phyloP scores from a whole-genome alignment of 2,113 vertebrate genomes.

The Gorsachius goisagi region DNA sequence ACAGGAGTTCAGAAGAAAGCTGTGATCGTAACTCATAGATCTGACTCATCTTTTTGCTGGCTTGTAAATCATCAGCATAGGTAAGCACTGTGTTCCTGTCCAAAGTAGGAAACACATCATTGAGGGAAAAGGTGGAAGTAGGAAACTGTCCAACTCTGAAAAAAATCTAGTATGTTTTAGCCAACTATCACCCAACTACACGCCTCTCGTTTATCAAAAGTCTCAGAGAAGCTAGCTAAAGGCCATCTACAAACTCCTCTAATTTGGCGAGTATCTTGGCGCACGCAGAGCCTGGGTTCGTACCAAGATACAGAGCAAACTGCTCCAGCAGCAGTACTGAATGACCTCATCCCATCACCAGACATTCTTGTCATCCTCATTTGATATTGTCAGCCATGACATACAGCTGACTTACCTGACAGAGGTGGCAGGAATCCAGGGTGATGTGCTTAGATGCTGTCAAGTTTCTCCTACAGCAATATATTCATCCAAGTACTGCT shows the following conservation, averaged over 20 bases:
- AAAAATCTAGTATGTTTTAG: not conserved
- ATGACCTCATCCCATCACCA: not conserved
- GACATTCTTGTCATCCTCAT: not conserved
- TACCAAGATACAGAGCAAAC: not conserved
- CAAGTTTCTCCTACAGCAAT: not conserved
- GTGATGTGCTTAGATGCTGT: not conserved
- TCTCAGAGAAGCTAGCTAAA: not conserved
- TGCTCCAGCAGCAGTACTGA: not conserved
- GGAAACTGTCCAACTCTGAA: not conserved
- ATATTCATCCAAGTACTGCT: not conserved
- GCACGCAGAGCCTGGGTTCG: not conserved
- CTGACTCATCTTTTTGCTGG: not conserved
- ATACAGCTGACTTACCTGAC: not conserved
- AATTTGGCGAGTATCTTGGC: not conserved
- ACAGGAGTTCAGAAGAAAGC: not conserved
- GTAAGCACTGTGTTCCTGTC: not conserved
- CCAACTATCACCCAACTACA: not conserved
- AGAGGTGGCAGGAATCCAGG: not conserved
- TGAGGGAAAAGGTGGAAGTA: not conserved
- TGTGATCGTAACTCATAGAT: not conserved
- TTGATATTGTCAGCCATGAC: not conserved
- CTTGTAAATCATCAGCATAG: not conserved
- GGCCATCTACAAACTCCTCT: not conserved
- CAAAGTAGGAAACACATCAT: not conserved
- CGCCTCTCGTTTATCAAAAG: not conserved